These are phyloP conservation scores for Gortyna flavago DNA, from an alignment of 2,888 invertebrate genomes.

Conservation along the genomic window DNA sequence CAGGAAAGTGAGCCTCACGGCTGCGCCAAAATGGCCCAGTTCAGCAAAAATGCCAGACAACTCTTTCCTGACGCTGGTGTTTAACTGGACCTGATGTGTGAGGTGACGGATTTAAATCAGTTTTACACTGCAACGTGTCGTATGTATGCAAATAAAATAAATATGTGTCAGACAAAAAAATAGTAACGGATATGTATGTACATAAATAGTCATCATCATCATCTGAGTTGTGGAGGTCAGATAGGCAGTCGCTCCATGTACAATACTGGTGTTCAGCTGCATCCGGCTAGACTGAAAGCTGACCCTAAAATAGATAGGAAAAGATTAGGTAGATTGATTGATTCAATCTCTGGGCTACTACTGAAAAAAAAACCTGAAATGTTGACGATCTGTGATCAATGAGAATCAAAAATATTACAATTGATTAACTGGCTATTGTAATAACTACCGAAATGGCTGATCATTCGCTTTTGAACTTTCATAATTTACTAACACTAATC, in stretches of 20 bases:
- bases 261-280: neutral
- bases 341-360: neutral
- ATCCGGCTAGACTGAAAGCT: neutral
- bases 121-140: no score
- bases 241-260: neutral
- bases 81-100: no score
- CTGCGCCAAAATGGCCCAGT: no score
- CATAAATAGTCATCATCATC: no score
- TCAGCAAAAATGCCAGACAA: no score
- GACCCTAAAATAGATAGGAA: neutral
- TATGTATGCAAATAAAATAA: no score
- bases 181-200: no score
- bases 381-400: neutral
- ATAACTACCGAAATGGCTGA: neutral
- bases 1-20: no score
- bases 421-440: neutral
- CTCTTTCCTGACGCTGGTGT: no score
- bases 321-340: neutral
- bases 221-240: neutral
- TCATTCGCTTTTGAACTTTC: slow-evolving; percentile 8
- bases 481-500: slow-evolving; percentile 23
- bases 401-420: neutral
- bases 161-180: no score
- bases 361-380: neutral
- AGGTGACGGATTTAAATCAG: no score